Evolutionary conservation across 2,888 invertebrate species (phyloP).

Genomic region (Luffia ferchaultella): DNA sequence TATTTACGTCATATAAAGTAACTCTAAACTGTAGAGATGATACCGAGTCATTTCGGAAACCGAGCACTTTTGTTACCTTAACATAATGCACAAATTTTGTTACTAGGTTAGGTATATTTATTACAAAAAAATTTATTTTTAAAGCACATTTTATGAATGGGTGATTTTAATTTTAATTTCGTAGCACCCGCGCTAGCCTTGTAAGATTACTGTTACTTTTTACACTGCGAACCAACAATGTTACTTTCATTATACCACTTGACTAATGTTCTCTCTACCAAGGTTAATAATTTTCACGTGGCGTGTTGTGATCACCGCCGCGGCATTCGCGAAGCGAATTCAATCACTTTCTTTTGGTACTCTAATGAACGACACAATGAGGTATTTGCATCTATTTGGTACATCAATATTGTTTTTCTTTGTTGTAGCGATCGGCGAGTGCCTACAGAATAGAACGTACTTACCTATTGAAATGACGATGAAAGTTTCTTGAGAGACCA

Average conservation of each 20-base stretch:
- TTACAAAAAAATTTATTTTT: too few species aligned
- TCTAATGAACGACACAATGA: conserved; percentile 49
- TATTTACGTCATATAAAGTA: too few species aligned
- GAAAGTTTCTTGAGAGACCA: neutral
- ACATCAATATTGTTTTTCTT: conserved; percentile 45
- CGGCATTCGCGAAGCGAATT: conserved; percentile 34
- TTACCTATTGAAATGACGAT: neutral
- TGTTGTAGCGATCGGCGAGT: conserved; percentile 1
- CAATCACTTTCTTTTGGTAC: conserved; percentile 50
- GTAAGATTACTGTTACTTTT: neutral
- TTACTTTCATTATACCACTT: neutral
- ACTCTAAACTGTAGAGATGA: too few species aligned
- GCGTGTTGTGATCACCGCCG: neutral
- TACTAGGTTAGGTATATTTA: too few species aligned
- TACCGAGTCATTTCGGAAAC: too few species aligned
- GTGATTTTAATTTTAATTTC: too few species aligned
- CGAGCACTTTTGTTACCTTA: too few species aligned
- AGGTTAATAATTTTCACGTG: neutral
- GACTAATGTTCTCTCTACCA: neutral
- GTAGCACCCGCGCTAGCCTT: too few species aligned
- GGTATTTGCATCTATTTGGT: conserved; percentile 56
- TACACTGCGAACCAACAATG: neutral
- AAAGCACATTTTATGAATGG: too few species aligned
- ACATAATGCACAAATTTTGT: too few species aligned
- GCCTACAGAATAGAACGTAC: neutral